Base-by-base conservation (phyloP, 2,888 invertebrate species). In the Neuroscelio doddi region DNA sequence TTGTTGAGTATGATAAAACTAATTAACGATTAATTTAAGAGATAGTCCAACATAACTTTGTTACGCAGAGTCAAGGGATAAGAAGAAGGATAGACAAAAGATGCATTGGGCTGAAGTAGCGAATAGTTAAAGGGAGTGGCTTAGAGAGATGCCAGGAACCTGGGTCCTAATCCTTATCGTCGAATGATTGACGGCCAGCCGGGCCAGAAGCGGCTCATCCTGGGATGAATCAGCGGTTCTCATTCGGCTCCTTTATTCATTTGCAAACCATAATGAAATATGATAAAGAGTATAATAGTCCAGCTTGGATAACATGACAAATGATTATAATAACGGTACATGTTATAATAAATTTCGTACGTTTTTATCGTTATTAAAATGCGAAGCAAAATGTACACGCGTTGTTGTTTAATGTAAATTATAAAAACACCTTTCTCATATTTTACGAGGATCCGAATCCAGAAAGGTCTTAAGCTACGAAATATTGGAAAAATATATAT, bases 21-120 rank as follows among this genome's bases (percentile, higher is more conserved):
- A 59, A 59, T 59, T 59, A 59, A 52, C 59, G 52, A 59, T 59
- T 46, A 59, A 46, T 27, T 34, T 45, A 51, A 14, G 46, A 51
- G 52, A 59, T 58, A 45, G 58, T 32, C 24, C 39, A 29, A 58
- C 45, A 45, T 45, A 57, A 50, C 36, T 58, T 51, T 38, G 46
- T 50, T 45, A 44, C 15, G 36, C 49, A 34, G 27, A 16, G 42
- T 29, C 34, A 26, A 12, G 16, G 36, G 57, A 30, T 42, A 34
- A 44, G 44, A 34, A 50, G 50, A 21, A 45, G 36, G n/a, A 30
- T 16, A 21, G 56, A 34, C 27, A 30, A 27, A 10, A 14, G 34
- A 12, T 1, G 34, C 46, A n/a, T 24, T 21, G 42, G 36, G 44
- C 26, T 41, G 15, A 39, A 21, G 45, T 46, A 46, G 56, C 46